Conservation (phyloP, 2,797 vertebrate genomes). For the Steatocranus sp. region DNA sequence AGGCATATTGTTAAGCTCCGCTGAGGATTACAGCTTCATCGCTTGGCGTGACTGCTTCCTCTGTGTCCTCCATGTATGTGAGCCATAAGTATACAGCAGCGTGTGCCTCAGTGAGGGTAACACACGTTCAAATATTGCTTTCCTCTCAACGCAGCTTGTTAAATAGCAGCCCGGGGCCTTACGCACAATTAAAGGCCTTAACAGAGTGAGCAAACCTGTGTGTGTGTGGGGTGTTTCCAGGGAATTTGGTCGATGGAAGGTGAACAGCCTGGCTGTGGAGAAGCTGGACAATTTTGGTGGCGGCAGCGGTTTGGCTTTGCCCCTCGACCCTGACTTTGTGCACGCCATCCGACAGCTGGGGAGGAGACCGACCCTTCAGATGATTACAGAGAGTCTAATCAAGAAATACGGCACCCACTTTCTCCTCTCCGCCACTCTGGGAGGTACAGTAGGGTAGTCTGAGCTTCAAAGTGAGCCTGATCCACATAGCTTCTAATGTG, state of each 20-base stretch:
- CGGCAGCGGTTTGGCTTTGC: constrained; percentile 78
- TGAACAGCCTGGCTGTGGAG: constrained; percentile 93
- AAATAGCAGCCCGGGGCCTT: background rate
- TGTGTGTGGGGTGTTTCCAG: constrained; percentile 68
- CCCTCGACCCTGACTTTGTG: constrained; percentile 94
- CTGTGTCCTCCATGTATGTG: background rate
- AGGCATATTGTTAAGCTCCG: background rate
- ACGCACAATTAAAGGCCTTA: background rate
- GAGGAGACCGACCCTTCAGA: constrained; percentile 87
- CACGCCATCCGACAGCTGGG: constrained; percentile 89
- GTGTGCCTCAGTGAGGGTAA: background rate
- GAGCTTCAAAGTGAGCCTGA: constrained; percentile 34
- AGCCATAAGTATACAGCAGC: background rate
- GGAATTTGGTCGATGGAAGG: constrained; percentile 99
- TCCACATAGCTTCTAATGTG: constrained; percentile 19
- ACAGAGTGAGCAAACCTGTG: background rate
- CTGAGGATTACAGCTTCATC: background rate
- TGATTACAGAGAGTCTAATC: constrained; percentile 93
- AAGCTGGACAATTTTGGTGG: constrained; percentile 80
- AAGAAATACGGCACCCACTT: constrained; percentile 98
- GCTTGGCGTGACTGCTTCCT: background rate
- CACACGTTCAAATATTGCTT: background rate
- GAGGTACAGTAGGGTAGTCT: constrained; percentile 78
- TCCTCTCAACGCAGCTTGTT: constrained; percentile 18
- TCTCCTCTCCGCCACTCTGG: constrained; percentile 91